These are phyloP conservation scores for Phthorimaea operculella DNA, from an alignment of 1,140 invertebrate genomes.

Conservation along the genomic window DNA sequence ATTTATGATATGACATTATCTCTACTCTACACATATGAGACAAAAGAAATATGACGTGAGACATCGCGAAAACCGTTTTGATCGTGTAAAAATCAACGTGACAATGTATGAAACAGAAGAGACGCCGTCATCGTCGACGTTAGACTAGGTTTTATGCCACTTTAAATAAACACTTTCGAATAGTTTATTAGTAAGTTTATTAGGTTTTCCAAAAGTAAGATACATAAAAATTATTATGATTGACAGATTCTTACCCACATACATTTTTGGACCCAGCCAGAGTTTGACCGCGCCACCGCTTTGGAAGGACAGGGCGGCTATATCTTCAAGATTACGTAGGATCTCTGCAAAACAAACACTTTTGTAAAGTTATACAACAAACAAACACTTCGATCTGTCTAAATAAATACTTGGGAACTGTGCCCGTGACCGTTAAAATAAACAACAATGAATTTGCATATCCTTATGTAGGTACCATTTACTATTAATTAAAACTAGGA, in stretches of 20 bases:
- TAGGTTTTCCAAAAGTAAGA: too few species aligned
- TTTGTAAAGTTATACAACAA: background rate
- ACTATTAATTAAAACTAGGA: background rate
- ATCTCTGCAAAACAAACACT: conserved; percentile 36
- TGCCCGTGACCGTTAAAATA: background rate
- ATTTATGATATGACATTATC: too few species aligned
- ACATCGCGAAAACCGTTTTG: too few species aligned
- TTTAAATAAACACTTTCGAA: too few species aligned
- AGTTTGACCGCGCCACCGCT: conserved; percentile 40
- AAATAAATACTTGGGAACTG: background rate
- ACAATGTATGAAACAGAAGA: too few species aligned
- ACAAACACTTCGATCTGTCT: background rate
- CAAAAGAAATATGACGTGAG: too few species aligned
- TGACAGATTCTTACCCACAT: conserved; percentile 35
- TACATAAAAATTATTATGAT: too few species aligned
- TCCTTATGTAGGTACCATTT: background rate
- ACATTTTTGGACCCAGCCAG: conserved; percentile 50
- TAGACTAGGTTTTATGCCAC: too few species aligned
- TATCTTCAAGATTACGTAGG: conserved; percentile 31
- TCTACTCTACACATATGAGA: too few species aligned
- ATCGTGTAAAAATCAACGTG: too few species aligned
- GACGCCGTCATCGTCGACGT: too few species aligned
- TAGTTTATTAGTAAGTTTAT: too few species aligned
- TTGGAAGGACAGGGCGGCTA: conserved; percentile 32
- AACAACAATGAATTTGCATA: background rate